phyloP scores from a whole-genome alignment of 2,797 vertebrate species.

The Spheniscus humboldti region DNA sequence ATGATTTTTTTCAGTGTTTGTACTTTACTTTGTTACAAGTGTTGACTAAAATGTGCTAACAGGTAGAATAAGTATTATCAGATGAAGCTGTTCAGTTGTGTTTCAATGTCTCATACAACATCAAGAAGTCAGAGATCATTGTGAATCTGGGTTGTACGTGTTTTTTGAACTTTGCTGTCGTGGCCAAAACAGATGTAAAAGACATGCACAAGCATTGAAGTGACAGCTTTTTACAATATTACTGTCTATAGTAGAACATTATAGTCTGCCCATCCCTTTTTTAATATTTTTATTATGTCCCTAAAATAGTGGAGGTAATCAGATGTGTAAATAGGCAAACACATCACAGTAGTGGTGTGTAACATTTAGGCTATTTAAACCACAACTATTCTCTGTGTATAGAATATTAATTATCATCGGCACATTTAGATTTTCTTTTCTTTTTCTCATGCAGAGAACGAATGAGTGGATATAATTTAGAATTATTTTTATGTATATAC shows the following conservation, averaged over 20 bases:
- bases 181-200: not conserved
- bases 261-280: not conserved
- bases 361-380: not conserved
- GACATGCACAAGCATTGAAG: not conserved
- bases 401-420: not conserved
- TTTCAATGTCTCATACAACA: not conserved
- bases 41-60: not conserved
- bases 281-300: not conserved
- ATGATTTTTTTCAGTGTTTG: not conserved
- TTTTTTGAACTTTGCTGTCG: not conserved
- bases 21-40: not conserved
- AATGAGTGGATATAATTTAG: not conserved
- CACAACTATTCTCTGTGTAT: not conserved
- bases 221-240: not conserved
- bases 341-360: not conserved
- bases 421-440: not conserved
- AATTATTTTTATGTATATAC: not conserved
- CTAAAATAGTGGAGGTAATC: not conserved
- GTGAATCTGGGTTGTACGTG: not conserved
- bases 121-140: not conserved
- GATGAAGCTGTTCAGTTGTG: not conserved
- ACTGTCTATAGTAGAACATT: not conserved
- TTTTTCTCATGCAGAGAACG: not conserved
- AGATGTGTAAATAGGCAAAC: not conserved
- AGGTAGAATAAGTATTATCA: not conserved